Conservation (phyloP, 2,113 vertebrate species). For the Isichthys henryi region DNA sequence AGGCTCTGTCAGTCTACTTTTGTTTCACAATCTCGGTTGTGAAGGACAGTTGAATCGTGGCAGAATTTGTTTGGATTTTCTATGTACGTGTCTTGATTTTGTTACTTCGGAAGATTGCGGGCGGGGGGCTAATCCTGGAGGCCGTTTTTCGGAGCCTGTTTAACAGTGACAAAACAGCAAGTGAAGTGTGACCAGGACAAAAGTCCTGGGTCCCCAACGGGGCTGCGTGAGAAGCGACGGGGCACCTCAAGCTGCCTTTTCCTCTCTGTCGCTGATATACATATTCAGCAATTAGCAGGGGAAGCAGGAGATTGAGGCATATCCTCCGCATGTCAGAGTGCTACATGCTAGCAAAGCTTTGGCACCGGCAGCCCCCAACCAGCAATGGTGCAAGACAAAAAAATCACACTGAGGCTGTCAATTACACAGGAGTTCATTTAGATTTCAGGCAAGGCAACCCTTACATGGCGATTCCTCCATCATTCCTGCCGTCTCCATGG, state of each 20-base stretch:
- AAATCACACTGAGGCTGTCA: constrained; percentile 18
- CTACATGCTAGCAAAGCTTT: neutral
- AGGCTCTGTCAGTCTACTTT: neutral
- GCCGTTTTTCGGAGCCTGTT: neutral
- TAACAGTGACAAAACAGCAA: neutral
- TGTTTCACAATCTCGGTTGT: neutral
- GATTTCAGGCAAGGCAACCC: constrained; percentile 39
- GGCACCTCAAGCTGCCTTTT: neutral
- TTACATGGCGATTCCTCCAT: constrained; percentile 53
- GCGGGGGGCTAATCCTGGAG: neutral
- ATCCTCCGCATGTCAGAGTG: neutral
- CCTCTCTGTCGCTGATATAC: neutral
- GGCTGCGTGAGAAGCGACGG: neutral
- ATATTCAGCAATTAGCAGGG: constrained; percentile 3
- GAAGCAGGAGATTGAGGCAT: neutral
- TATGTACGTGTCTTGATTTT: neutral
- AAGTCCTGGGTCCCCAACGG: neutral
- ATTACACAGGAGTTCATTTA: constrained; percentile 34
- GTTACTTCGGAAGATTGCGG: neutral
- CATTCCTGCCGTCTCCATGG: constrained; percentile 61
- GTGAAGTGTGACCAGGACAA: neutral
- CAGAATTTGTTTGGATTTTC: neutral
- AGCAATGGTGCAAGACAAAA: neutral
- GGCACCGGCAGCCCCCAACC: neutral
- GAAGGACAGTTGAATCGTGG: neutral